Conservation (phyloP, 35 echinoderm and acorn worm species). For the Apostichopus parvimensis region DNA sequence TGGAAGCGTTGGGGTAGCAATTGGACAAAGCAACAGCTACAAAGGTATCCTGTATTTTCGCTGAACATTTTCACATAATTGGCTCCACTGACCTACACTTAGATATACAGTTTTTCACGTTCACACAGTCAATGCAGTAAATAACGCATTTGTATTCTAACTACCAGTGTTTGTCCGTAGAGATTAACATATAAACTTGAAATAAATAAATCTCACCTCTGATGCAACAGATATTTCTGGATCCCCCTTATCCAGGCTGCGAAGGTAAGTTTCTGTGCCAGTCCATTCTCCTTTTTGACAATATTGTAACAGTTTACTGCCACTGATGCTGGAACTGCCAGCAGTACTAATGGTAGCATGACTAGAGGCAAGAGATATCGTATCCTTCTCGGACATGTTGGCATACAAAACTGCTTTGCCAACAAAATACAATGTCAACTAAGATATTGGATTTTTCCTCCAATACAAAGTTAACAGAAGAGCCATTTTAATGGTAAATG, state of each 20-base stretch:
- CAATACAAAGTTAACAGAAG: not conserved
- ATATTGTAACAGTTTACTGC: constrained; percentile 60
- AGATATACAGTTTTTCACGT: too few relatives aligned
- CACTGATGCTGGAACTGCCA: constrained; percentile 16
- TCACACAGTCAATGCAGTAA: too few relatives aligned
- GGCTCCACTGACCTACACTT: too few relatives aligned
- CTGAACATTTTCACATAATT: too few relatives aligned
- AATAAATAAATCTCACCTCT: constrained; percentile 53
- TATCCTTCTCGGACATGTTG: constrained; percentile 49
- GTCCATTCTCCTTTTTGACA: constrained; percentile 86
- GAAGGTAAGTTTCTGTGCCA: constrained; percentile 66
- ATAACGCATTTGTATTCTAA: too few relatives aligned
- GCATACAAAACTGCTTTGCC: not conserved
- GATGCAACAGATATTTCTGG: constrained; percentile 73
- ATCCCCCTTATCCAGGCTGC: constrained; percentile 78
- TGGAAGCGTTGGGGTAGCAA: too few relatives aligned
- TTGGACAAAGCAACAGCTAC: too few relatives aligned
- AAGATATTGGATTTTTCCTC: not conserved
- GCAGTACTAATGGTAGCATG: constrained; percentile 45
- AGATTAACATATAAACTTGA: too few relatives aligned
- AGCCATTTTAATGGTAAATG: not conserved
- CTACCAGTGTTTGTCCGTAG: too few relatives aligned
- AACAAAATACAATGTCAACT: not conserved
- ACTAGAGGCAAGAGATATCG: constrained; percentile 48
- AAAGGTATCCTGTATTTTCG: too few relatives aligned